Evolutionary conservation across 2,797 vertebrate species (phyloP), one percentile per base, ranked within the genome.

Genomic region (Apogon hyalosoma): DNA sequence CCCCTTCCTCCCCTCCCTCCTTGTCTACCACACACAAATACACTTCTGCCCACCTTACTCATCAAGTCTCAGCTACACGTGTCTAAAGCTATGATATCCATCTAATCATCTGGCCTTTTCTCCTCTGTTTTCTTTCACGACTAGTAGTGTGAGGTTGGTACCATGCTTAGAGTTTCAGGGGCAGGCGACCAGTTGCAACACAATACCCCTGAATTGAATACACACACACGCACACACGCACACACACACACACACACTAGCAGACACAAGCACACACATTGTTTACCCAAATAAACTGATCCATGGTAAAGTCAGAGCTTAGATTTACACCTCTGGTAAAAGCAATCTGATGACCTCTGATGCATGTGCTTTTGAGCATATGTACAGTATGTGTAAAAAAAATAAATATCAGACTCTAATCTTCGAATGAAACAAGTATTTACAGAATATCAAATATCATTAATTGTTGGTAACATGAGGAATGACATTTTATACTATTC

Each of bases 1-100:
- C 75, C 68, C 66, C 9, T 1, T 10, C 7, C 6, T 7, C 39
- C 18, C 54, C 60, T 65, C 67, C 65, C 36, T 63, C 63, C 54
- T 40, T 7, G 36, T 54, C 63, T 68, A 19, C 60, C 54, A 16
- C 40, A 43, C 12, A 28, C 52, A n/a, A 14, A 47, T 1, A 79
- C 10, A 43, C 62, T 52, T 51, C 38, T 58, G 46, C 59, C 60
- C 28, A 61, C 70, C 79, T 82, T 80, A 77, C 77, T 88, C 83
- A 87, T 88, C 77, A 83, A 79, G 81, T 88, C 83, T 88, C 64
- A 66, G 84, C 86, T 84, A 75, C 89, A 87, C 83, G 84, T 89
- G 88, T 87, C 87, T 42, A 21, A 58, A 59, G 75, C 74, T 28
- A 73, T 83, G 83, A 86, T 91, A 87, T 71, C 86, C 67, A 74